Evolutionary conservation across 2,797 vertebrate genomes (phyloP).

Genomic region (Argya squamiceps): DNA sequence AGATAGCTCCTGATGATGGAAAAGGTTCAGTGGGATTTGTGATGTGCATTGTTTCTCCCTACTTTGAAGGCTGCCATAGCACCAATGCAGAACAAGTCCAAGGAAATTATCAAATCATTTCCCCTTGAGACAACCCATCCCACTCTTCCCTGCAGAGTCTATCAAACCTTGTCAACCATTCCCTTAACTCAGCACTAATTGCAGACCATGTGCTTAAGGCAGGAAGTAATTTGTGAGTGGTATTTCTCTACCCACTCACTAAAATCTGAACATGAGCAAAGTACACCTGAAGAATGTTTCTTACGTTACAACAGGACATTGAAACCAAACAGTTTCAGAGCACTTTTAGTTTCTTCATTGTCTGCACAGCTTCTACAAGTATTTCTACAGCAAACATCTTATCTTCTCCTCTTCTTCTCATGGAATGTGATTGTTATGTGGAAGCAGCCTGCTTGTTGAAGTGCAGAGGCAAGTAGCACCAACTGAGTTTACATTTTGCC

Average conservation of each 20-base stretch:
- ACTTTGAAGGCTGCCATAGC: neutral
- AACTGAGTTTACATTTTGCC: neutral
- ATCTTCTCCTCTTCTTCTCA: neutral
- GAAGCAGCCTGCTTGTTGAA: neutral
- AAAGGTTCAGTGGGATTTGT: neutral
- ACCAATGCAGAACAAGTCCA: neutral
- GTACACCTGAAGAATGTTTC: conserved; percentile 15
- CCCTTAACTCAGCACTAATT: neutral
- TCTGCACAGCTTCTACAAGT: neutral
- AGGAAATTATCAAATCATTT: neutral
- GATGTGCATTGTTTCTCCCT: neutral
- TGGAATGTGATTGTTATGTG: neutral
- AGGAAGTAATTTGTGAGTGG: neutral
- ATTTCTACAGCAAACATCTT: neutral
- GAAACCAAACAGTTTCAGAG: neutral
- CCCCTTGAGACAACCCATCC: neutral
- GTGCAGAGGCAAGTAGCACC: neutral
- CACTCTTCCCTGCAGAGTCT: neutral
- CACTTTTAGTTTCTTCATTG: neutral
- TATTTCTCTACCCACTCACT: neutral
- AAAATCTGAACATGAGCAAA: neutral
- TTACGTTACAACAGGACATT: neutral
- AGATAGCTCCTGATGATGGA: neutral
- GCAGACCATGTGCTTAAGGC: neutral
- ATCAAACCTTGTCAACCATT: neutral